Evolutionary conservation across 2,888 invertebrate species (phyloP).

Genomic region (Hermaeophaga mercurialis): DNA sequence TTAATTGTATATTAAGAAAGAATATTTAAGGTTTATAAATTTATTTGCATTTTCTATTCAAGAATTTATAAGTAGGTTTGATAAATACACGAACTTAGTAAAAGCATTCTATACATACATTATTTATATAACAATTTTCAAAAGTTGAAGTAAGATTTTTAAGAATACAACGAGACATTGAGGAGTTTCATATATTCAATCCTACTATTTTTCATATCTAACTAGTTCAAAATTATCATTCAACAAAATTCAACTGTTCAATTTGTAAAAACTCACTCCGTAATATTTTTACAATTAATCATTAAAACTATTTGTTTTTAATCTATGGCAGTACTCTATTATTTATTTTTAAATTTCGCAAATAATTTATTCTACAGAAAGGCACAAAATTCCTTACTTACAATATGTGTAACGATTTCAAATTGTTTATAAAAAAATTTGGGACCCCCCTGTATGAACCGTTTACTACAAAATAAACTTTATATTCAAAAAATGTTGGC

Average conservation of each 20-base stretch:
- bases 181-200: constrained; percentile 38
- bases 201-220: constrained; percentile 35
- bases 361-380: too few relatives aligned
- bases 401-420: too few relatives aligned
- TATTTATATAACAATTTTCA: constrained; percentile 43
- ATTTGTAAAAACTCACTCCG: constrained; percentile 20
- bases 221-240: constrained; percentile 44
- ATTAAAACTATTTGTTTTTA: neutral
- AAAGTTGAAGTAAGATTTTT: constrained; percentile 34
- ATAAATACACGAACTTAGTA: constrained; percentile 28
- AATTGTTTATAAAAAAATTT: too few relatives aligned
- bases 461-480: too few relatives aligned
- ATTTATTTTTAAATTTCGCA: constrained; percentile 1
- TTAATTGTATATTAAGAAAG: constrained; percentile 31
- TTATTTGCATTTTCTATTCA: constrained; percentile 25
- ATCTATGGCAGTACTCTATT: neutral
- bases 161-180: constrained; percentile 37
- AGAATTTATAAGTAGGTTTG: constrained; percentile 28
- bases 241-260: constrained; percentile 36
- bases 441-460: too few relatives aligned
- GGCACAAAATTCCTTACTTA: too few relatives aligned
- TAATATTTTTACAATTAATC: too few relatives aligned
- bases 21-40: constrained; percentile 23
- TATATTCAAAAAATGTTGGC: too few relatives aligned
- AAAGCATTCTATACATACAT: constrained; percentile 41